Percentiles rank a stretch among this genome's conserved stretches.
phyloP scores from a whole-genome alignment of 2,113 vertebrate species.

The Phrynosoma platyrhinos region DNA sequence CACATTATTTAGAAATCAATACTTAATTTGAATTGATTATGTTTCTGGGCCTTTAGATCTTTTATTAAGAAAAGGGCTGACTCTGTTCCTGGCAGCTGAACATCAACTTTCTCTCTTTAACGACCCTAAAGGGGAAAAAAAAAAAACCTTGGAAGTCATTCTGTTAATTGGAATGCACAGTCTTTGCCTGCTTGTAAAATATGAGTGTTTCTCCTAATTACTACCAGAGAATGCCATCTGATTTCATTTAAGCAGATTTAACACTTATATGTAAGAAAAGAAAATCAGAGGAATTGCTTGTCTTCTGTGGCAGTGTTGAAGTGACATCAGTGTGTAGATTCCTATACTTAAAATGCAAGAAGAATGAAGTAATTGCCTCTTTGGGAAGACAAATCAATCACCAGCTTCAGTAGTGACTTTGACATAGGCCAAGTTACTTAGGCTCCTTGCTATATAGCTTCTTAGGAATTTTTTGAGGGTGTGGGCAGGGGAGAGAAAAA shows the following conservation, averaged over 20 bases:
- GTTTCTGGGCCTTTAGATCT: slow-evolving; percentile 49
- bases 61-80: slow-evolving; percentile 54
- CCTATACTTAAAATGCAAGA: slow-evolving; percentile 30
- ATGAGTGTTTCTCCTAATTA: slow-evolving; percentile 49
- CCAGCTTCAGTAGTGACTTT: slow-evolving; percentile 30
- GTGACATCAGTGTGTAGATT: slow-evolving; percentile 55
- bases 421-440: slow-evolving; percentile 21
- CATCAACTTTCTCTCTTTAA: slow-evolving; percentile 28
- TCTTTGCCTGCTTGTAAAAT: slow-evolving; percentile 41
- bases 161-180: slow-evolving; percentile 26
- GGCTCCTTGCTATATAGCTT: slow-evolving; percentile 42
- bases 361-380: slow-evolving; percentile 43
- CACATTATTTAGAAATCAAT: slow-evolving; percentile 65
- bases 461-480: slow-evolving; percentile 21
- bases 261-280: slow-evolving; percentile 42
- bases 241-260: slow-evolving; percentile 56
- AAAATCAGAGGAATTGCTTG: slow-evolving; percentile 51
- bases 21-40: slow-evolving; percentile 69
- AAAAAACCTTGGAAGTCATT: slow-evolving; percentile 44
- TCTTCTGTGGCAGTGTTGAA: slow-evolving; percentile 49
- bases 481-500: slow-evolving; percentile 1
- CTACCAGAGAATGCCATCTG: slow-evolving; percentile 41
- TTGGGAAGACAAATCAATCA: slow-evolving; percentile 37
- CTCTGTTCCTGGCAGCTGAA: slow-evolving; percentile 35
- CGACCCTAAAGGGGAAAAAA: neutral